Base-by-base conservation (phyloP, 2,888 invertebrate genomes). In the Hypsopygia costalis region DNA sequence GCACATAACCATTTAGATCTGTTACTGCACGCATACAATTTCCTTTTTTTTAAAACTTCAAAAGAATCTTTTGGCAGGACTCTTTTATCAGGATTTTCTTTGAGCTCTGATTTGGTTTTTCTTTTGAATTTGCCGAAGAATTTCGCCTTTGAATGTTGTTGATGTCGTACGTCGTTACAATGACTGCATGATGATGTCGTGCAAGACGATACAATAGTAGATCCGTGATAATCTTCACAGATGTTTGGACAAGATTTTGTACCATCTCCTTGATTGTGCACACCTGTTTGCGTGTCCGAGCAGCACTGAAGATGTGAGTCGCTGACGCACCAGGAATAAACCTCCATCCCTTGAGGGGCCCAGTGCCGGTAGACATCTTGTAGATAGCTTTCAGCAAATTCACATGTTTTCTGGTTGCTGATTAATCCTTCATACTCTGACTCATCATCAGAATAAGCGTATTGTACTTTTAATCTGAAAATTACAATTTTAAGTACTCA, bases 31-130 rank as follows among this genome's bases (percentile, higher is more conserved):
- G 78, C 73, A 31, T 82, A 80, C 8, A 72, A 38, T 47, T 67
- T 73, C 43, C 85, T 63, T 34, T 51, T 71, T 35, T 59, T 82
- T 11, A 59, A 71, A 1, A 85, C 85, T 63, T 76, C 79, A 0
- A 81, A 40, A 1, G 86, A 85, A 57, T 86, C 85, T 56, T 85
- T 85, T 0, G 83, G 81, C 1, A 55, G 29, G 0, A 69, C 11
- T 32, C 81, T 62, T 38, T 43, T 66, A 3, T 31, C 47, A n/a
- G 27, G n/a, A 0, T 41, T 12, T 8, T 42, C 43, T 20, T 47
- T 25, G 20, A 51, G 34, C 36, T 55, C 52, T n/a, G 45, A 32
- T 28, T 51, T 46, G 1, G 38, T 33, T 32, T 55, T 62, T 5
- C 47, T 46, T 25, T 55, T 63, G 1, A 62, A 52, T 44, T 56